phyloP scores from a whole-genome alignment of 2,797 vertebrate genomes.

The Acestrorhynchus altus region DNA sequence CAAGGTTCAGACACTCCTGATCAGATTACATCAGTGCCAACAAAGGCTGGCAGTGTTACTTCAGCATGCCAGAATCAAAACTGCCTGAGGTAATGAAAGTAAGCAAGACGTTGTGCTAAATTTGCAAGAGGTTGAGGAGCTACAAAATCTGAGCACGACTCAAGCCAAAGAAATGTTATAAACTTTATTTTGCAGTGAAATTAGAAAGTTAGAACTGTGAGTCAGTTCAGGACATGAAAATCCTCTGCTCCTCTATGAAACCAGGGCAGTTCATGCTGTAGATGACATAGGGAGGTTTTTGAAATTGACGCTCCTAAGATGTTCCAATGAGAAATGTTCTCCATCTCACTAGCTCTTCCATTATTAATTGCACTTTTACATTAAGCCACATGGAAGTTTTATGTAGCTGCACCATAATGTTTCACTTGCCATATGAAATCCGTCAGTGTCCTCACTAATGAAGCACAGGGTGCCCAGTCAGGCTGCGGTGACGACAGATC shows the following conservation, averaged over 20 bases:
- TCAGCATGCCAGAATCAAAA: background rate
- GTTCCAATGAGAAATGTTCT: conserved; percentile 18
- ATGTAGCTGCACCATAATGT: conserved; percentile 45
- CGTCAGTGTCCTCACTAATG: conserved; percentile 38
- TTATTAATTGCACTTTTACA: conserved; percentile 57
- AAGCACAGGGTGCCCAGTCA: conserved; percentile 27
- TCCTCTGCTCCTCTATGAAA: conserved; percentile 15
- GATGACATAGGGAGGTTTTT: conserved; percentile 22
- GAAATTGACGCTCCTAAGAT: conserved; percentile 37
- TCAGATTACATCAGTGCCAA: too few relatives aligned
- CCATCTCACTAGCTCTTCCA: conserved; percentile 15
- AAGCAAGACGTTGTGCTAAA: background rate
- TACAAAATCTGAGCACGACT: background rate
- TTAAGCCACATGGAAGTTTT: conserved; percentile 48
- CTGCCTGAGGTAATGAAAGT: background rate
- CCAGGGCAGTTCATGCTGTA: conserved; percentile 15
- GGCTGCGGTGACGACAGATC: conserved; percentile 23
- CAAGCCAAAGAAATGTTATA: background rate
- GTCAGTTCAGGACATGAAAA: background rate
- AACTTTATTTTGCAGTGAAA: background rate
- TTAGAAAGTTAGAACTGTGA: conserved; percentile 11
- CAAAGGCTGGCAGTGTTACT: too few relatives aligned
- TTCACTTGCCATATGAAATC: conserved; percentile 36
- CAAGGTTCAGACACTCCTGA: too few relatives aligned
- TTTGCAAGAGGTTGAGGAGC: too few relatives aligned